phyloP scores from a whole-genome alignment of 2,888 invertebrate species.

The Melipona beecheii region DNA sequence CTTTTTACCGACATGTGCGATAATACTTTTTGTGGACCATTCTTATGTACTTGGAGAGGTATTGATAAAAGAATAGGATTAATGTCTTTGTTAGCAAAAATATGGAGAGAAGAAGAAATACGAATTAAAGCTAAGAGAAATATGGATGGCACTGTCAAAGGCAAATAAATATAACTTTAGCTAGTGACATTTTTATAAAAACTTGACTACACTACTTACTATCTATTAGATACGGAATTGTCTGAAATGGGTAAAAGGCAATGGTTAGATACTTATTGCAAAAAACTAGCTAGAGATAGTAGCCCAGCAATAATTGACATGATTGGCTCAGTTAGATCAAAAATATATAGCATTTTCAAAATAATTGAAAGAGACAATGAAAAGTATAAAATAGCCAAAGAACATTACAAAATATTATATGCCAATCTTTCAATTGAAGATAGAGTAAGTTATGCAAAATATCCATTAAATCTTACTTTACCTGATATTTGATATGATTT shows the following conservation, averaged over 20 bases:
- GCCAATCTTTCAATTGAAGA: slow-evolving; percentile 78
- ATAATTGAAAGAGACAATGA: slow-evolving; percentile 80
- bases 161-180: slow-evolving; percentile 62
- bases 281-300: slow-evolving; percentile 65
- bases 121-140: slow-evolving; percentile 77
- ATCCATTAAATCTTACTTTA: not conserved
- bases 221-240: slow-evolving; percentile 62
- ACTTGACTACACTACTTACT: not conserved
- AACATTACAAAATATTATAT: slow-evolving; percentile 82
- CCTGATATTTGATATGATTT: not conserved
- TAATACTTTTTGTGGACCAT: slow-evolving; percentile 79
- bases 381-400: slow-evolving; percentile 77
- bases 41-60: slow-evolving; percentile 84
- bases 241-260: slow-evolving; percentile 84
- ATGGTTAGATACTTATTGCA: slow-evolving; percentile 76
- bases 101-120: slow-evolving; percentile 84
- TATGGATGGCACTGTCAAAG: slow-evolving; percentile 79
- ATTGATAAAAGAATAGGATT: slow-evolving; percentile 78
- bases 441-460: slow-evolving; percentile 74
- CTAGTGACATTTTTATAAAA: not conserved
- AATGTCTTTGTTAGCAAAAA: slow-evolving; percentile 80
- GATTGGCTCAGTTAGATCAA: slow-evolving; percentile 83
- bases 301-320: slow-evolving; percentile 82
- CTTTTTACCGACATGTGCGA: slow-evolving; percentile 83
- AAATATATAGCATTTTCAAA: slow-evolving; percentile 84